These are phyloP conservation scores for Pantherophis alleghaniensis DNA, from an alignment of 2,797 vertebrate genomes.

Conservation along the genomic window DNA sequence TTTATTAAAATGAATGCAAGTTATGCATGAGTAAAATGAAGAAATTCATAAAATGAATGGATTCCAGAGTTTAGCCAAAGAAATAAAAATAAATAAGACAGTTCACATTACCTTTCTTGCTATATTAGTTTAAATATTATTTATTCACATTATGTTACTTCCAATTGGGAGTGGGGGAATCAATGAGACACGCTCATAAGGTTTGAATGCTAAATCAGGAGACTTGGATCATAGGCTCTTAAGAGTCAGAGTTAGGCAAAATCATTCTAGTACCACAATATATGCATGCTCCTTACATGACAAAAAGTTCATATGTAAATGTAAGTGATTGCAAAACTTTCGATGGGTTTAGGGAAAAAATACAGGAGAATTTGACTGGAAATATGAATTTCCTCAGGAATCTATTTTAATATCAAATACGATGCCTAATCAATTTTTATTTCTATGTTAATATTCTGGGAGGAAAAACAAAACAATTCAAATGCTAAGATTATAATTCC, in stretches of 20 bases:
- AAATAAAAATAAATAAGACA: background rate
- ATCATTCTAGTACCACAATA: background rate
- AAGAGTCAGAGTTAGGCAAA: background rate
- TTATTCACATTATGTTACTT: background rate
- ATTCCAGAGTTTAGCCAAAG: background rate
- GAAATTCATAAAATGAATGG: background rate
- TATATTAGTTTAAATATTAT: background rate
- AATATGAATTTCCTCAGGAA: slow-evolving; percentile 46
- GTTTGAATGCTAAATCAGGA: background rate
- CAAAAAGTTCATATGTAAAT: background rate
- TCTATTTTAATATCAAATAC: slow-evolving; percentile 48
- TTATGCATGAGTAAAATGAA: background rate
- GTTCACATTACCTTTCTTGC: background rate
- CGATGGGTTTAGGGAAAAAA: background rate
- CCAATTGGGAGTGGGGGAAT: background rate
- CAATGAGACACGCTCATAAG: background rate
- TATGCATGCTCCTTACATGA: background rate
- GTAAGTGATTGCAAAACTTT: background rate
- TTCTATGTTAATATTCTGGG: background rate
- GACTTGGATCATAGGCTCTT: background rate
- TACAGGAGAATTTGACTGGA: background rate
- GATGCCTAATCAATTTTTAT: slow-evolving; percentile 13
- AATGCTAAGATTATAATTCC: background rate
- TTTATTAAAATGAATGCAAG: background rate
- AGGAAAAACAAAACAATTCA: background rate